phyloP scores from a whole-genome alignment of 2,888 invertebrate genomes.

The Hesperia comma region DNA sequence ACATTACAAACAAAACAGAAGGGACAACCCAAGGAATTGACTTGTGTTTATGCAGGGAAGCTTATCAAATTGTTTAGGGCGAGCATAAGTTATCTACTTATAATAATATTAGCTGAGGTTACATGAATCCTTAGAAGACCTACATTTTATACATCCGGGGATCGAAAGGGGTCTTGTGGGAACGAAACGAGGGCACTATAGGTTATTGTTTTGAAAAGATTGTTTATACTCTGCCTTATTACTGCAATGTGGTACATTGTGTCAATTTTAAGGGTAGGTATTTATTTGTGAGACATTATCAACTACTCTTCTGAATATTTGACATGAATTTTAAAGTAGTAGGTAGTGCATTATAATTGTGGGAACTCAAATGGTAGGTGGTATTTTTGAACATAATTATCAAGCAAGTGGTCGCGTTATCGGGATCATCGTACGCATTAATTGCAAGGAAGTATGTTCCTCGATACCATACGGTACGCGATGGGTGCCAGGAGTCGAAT shows the following conservation, averaged over 20 bases:
- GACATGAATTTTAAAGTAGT: constrained; percentile 17
- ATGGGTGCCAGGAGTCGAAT: constrained; percentile 44
- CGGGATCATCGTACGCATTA: constrained; percentile 77
- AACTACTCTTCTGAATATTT: constrained; percentile 4
- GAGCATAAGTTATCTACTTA: constrained; percentile 28
- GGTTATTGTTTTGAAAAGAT: constrained; percentile 33
- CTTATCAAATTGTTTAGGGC: constrained; percentile 34
- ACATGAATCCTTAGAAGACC: constrained; percentile 34
- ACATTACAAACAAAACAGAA: constrained; percentile 66
- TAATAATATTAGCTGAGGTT: constrained; percentile 34
- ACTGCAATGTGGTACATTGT: neutral
- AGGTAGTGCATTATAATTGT: constrained; percentile 40
- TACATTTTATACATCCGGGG: constrained; percentile 36
- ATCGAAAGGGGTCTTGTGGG: constrained; percentile 34
- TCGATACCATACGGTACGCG: constrained; percentile 66
- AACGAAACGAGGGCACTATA: constrained; percentile 23
- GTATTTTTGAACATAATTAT: constrained; percentile 70
- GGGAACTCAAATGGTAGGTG: constrained; percentile 55
- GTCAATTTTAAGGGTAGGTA: neutral
- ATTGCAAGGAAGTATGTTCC: constrained; percentile 75
- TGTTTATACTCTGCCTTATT: neutral
- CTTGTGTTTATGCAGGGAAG: constrained; percentile 41
- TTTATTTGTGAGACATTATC: neutral
- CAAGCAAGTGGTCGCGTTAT: constrained; percentile 71
- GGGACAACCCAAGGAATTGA: constrained; percentile 51